These are phyloP conservation scores for Imbricaverruca yamaguchii DNA, from an alignment of 2,888 invertebrate species.

Conservation along the genomic window DNA sequence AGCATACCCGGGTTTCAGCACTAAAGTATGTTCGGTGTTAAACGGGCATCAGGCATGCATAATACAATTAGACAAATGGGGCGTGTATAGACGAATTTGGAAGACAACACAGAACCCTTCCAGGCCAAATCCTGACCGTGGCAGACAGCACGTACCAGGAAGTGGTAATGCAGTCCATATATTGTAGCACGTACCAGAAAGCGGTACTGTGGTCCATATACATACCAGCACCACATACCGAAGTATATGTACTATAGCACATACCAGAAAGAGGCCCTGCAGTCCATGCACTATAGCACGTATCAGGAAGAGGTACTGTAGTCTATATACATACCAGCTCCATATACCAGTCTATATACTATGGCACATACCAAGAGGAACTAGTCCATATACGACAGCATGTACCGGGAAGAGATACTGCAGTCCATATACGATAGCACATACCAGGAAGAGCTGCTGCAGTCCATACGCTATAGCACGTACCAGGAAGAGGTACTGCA, in stretches of 20 bases:
- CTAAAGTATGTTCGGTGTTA: too few species aligned
- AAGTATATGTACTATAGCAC: neutral
- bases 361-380: neutral
- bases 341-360: neutral
- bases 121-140: too few species aligned
- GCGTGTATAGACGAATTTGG: too few species aligned
- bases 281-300: slow-evolving; percentile 27
- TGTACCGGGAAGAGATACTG: slow-evolving; percentile 56
- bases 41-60: too few species aligned
- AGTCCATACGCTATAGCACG: neutral
- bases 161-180: too few species aligned
- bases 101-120: too few species aligned
- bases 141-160: too few species aligned
- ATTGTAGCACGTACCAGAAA: neutral
- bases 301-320: slow-evolving; percentile 24
- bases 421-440: neutral
- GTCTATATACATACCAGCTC: slow-evolving; percentile 35
- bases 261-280: too few species aligned
- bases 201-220: too few species aligned
- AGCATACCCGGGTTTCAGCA: too few species aligned
- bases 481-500: slow-evolving; percentile 94
- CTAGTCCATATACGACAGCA: neutral
- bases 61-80: too few species aligned
- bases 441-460: too few species aligned
- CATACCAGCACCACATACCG: slow-evolving; percentile 34